These are phyloP conservation scores for Tichodroma muraria DNA, from an alignment of 2,113 vertebrate genomes.

Conservation along the genomic window DNA sequence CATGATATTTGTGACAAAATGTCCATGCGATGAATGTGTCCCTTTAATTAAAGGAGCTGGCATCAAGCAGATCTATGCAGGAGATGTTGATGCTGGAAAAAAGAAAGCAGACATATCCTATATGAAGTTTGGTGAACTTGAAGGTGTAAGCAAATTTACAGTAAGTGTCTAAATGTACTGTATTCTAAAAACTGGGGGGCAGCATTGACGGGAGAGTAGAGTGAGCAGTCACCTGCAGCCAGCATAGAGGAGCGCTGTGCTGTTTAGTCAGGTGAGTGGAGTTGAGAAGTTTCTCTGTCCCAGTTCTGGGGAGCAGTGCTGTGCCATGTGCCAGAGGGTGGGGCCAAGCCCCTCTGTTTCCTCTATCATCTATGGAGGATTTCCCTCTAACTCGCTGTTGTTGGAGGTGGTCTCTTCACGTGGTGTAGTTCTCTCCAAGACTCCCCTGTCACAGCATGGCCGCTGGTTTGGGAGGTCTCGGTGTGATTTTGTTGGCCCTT, in stretches of 20 bases:
- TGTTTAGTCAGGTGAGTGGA: not conserved
- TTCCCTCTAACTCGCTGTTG: not conserved
- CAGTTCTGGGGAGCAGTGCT: not conserved
- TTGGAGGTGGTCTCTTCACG: not conserved
- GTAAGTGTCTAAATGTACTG: slow-evolving; percentile 69
- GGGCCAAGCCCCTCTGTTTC: not conserved
- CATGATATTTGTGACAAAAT: slow-evolving; percentile 94
- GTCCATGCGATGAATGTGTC: slow-evolving; percentile 92
- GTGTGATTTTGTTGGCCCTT: not conserved
- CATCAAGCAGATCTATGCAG: slow-evolving; percentile 90
- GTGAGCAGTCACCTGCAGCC: not conserved
- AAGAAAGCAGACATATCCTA: slow-evolving; percentile 95
- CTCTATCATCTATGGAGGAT: not conserved
- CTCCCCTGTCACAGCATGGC: not conserved
- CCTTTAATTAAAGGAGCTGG: slow-evolving; percentile 90
- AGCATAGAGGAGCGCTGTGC: not conserved
- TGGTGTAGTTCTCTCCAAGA: not conserved
- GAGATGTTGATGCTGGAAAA: slow-evolving; percentile 86
- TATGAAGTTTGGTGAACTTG: slow-evolving; percentile 81
- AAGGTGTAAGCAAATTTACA: slow-evolving; percentile 81
- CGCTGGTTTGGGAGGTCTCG: not conserved
- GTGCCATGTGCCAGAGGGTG: not conserved
- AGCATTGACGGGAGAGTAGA: not conserved
- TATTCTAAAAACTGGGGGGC: not conserved
- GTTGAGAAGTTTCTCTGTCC: not conserved